A percentile compares a stretch with the other conserved stretches of the same genome.
phyloP scores from a whole-genome alignment of 2,797 vertebrate genomes.

The Naso thynnoides region DNA sequence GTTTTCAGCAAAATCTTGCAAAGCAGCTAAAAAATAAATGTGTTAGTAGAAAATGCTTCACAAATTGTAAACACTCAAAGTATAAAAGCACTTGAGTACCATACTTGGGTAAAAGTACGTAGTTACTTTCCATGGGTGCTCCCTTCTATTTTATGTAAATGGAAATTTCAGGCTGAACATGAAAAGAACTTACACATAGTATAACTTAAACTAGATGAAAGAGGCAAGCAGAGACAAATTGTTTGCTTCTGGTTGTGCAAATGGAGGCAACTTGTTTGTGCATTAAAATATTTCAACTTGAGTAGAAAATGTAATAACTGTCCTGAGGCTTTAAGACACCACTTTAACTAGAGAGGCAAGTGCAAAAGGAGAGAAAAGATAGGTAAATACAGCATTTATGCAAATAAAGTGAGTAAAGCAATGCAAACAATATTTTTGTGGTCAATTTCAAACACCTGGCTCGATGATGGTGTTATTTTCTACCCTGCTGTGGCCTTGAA shows the following conservation, averaged over 20 bases:
- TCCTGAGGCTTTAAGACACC: not conserved
- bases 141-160: not conserved
- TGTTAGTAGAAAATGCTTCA: not conserved
- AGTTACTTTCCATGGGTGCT: not conserved
- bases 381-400: not conserved
- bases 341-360: not conserved
- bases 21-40: not conserved
- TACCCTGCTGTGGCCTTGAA: not conserved
- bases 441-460: not conserved
- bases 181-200: not conserved
- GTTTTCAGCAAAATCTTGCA: too few species aligned
- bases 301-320: not conserved
- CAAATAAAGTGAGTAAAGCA: not conserved
- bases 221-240: not conserved
- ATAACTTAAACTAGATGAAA: not conserved
- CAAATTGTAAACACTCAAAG: too few species aligned
- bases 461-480: not conserved
- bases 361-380: not conserved
- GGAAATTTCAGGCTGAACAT: not conserved
- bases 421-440: not conserved
- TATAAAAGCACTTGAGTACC: too few species aligned
- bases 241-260: not conserved
- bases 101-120: not conserved
- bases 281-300: constrained; percentile 8
- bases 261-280: not conserved